Base-by-base conservation (phyloP, 2,797 vertebrate species). In the Luscinia megarhynchos region DNA sequence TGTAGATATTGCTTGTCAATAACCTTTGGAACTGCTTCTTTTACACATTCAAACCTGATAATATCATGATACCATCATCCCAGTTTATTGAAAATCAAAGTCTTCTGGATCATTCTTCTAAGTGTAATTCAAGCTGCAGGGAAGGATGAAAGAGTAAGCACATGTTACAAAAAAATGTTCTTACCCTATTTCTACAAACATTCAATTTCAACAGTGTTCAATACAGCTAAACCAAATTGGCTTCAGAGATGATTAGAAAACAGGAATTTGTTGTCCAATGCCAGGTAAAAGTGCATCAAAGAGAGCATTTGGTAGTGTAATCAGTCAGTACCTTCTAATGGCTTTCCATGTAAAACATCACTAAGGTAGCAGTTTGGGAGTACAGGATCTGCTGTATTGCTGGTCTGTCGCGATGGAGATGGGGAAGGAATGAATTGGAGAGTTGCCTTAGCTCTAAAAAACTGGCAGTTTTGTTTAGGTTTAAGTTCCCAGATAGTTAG, bases 361-460 rank as follows among this genome's bases (percentile, higher is more conserved):
- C 36, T 73, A 41, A 32, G 21, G 26, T 17, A 79, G 51, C 27
- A 83, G 29, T n/a, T 11, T 45, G 15, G 36, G 40, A 40, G 54
- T 7, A 48, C 8, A 8, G 68, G 34, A 50, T 54, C 15, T 50
- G 7, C 20, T 48, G 4, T 48, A 27, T 4, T 14, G 17, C 9
- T 2, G 4, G 26, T 30, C 38, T 51, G 48, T 7, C 2, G 1
- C 21, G 57, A 27, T 3, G 15, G 34, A 61, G 14, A 11, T n/a
- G 34, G 13, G 21, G 41, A 64, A 85, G 20, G 38, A 84, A 54
- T 17, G 18, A 58, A 78, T 26, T 30, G 77, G 10, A 55, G 5
- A 24, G 20, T 66, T 88, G 12, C 2, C 15, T 78, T 80, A 57
- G 9, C 17, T 62, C 72, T 43, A 69, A 48, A 6, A 73, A 30